phyloP scores from a whole-genome alignment of 2,888 invertebrate species.

The Chymomyza caudatula region DNA sequence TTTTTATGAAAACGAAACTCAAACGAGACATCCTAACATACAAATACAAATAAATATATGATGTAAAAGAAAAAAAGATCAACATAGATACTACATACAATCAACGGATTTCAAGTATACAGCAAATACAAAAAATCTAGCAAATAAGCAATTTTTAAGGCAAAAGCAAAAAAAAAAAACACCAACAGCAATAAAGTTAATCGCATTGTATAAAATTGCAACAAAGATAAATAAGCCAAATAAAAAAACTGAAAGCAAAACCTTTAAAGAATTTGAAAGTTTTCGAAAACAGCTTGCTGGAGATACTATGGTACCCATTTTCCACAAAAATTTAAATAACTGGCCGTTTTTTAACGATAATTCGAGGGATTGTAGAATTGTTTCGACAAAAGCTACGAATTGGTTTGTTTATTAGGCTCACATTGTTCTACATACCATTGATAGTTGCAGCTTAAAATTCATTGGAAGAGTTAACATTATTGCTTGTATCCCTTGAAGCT shows the following conservation, averaged over 20 bases:
- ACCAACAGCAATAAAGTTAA: conserved; percentile 1
- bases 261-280: background rate
- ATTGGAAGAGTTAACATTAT: too few species aligned
- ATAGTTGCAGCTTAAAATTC: too few species aligned
- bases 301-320: too few species aligned
- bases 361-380: too few species aligned
- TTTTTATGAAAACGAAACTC: background rate
- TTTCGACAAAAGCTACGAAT: too few species aligned
- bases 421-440: too few species aligned
- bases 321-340: too few species aligned
- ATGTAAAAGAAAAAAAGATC: conserved; percentile 6
- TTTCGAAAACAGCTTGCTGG: too few species aligned
- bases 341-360: too few species aligned
- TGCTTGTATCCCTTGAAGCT: too few species aligned
- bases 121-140: conserved; percentile 44
- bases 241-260: conserved; percentile 41
- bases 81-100: conserved; percentile 37
- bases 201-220: conserved; percentile 57
- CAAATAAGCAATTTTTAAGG: conserved; percentile 59
- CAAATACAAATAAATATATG: conserved; percentile 17
- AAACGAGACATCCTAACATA: conserved; percentile 33
- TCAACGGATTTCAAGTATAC: conserved; percentile 57
- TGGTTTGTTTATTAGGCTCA: too few species aligned
- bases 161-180: conserved; percentile 32
- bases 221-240: conserved; percentile 65